Conservation (phyloP, 2,888 invertebrate species). For the Galeruca laticollis region DNA sequence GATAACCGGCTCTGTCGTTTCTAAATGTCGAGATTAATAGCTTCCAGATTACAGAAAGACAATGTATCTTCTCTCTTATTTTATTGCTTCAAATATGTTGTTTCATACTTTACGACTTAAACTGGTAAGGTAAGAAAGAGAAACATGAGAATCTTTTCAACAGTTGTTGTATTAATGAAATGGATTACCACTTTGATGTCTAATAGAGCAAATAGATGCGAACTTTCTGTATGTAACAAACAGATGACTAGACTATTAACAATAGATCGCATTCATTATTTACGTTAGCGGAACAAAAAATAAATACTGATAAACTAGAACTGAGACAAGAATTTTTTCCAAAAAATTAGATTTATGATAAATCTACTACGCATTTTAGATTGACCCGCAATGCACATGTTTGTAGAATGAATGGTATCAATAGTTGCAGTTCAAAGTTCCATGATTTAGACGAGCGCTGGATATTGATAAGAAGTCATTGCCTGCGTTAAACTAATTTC, state of each 20-base stretch:
- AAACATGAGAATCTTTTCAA: too few relatives aligned
- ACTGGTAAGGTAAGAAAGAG: too few relatives aligned
- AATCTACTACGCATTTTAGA: conserved; percentile 25
- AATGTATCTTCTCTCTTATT: too few relatives aligned
- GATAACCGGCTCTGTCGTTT: too few relatives aligned
- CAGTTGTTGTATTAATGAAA: not conserved
- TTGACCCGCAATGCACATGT: conserved; percentile 28
- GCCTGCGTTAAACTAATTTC: conserved; percentile 33
- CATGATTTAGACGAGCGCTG: conserved; percentile 27
- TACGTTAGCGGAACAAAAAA: not conserved
- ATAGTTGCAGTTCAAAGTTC: conserved; percentile 41
- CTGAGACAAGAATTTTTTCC: conserved; percentile 6
- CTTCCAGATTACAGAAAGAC: too few relatives aligned
- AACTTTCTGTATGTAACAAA: not conserved
- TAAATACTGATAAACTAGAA: not conserved
- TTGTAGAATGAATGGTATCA: conserved; percentile 14
- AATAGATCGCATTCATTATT: not conserved
- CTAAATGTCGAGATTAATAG: too few relatives aligned
- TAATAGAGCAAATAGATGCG: not conserved
- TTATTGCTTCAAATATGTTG: too few relatives aligned
- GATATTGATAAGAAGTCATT: conserved; percentile 30
- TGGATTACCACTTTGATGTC: not conserved
- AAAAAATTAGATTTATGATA: conserved; percentile 5
- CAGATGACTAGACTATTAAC: not conserved
- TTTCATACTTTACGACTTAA: too few relatives aligned